These are phyloP conservation scores for Caenorhabditis sp. DNA, from an alignment of 2,888 invertebrate species.

Conservation along the genomic window DNA sequence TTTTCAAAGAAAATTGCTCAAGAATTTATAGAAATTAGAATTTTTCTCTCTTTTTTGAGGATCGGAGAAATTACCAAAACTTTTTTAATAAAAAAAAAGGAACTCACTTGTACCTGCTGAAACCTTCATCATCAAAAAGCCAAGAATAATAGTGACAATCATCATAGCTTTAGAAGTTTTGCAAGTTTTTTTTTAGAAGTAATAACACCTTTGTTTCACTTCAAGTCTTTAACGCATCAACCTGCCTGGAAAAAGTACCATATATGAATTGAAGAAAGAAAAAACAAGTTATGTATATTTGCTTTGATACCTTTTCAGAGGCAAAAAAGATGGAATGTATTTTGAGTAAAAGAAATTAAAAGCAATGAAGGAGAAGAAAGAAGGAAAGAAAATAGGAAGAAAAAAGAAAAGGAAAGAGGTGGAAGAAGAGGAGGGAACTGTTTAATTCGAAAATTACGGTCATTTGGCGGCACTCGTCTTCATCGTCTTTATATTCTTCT, in stretches of 20 bases:
- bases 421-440: conserved; percentile 34
- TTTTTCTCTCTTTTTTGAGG: too few species aligned
- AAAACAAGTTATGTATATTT: conserved; percentile 13
- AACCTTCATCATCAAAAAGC: conserved; percentile 26
- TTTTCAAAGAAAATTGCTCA: too few species aligned
- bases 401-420: conserved; percentile 2
- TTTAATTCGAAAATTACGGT: conserved; percentile 49
- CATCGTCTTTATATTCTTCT: conserved; percentile 13
- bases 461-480: conserved; percentile 36
- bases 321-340: conserved; percentile 22
- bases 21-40: too few species aligned
- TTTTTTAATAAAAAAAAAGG: not conserved
- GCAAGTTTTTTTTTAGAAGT: too few species aligned
- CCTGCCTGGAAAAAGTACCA: not conserved
- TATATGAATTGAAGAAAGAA: too few species aligned
- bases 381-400: conserved; percentile 6
- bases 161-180: not conserved
- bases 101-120: conserved; percentile 23
- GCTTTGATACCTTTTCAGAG: conserved; percentile 11
- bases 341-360: conserved; percentile 9
- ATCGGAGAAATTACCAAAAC: too few species aligned
- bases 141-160: conserved; percentile 21
- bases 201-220: too few species aligned
- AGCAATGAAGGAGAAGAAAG: conserved; percentile 6
- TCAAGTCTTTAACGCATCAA: not conserved